These are phyloP conservation scores for Augochlora pura DNA, from an alignment of 1,140 invertebrate species.

Conservation along the genomic window DNA sequence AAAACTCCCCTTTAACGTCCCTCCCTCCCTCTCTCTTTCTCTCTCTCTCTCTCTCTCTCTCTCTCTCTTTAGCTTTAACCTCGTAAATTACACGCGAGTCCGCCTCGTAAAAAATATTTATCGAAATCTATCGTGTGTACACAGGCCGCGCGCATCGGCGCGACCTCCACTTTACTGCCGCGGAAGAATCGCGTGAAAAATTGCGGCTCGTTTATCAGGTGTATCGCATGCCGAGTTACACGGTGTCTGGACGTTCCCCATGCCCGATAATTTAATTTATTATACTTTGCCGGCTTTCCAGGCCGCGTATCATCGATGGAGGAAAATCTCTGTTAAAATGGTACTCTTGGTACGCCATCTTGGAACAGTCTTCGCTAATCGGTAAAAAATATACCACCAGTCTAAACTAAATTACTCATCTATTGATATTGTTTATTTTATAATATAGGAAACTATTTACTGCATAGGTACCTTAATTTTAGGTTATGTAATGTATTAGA, in stretches of 20 bases:
- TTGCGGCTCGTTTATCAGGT: neutral
- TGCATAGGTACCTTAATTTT: no score
- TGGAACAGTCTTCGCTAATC: no score
- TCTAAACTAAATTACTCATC: no score
- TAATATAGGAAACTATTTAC: no score
- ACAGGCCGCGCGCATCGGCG: neutral
- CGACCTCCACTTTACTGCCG: neutral
- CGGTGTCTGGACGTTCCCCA: neutral
- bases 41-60: neutral
- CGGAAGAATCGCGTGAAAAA: constrained; percentile 1
- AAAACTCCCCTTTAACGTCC: neutral
- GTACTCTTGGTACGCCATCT: no score
- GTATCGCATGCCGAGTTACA: neutral
- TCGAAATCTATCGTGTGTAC: neutral
- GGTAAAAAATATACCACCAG: no score
- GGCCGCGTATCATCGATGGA: no score
- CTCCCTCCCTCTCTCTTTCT: neutral
- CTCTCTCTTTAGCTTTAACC: no score
- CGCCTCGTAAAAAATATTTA: constrained; percentile 6
- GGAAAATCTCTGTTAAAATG: no score
- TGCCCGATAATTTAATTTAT: constrained; percentile 6
- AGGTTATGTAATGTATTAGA: no score
- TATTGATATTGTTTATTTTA: no score
- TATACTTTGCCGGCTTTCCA: no score
- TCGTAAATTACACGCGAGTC: neutral